Base-by-base conservation (phyloP, 2,113 vertebrate species). In the Willisornis vidua region DNA sequence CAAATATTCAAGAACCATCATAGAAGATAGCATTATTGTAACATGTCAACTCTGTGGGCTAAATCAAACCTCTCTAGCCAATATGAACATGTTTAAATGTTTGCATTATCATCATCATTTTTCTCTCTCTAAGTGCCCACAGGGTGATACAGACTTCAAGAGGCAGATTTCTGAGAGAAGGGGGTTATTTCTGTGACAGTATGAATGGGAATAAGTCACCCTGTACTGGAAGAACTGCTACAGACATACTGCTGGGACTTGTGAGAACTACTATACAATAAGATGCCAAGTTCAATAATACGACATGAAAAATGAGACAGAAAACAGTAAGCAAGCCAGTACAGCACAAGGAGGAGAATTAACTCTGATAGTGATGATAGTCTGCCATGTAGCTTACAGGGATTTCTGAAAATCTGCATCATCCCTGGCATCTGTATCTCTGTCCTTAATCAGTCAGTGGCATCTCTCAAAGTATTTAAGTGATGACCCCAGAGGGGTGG, bases 11-110 rank as follows among this genome's bases (percentile, higher is more conserved):
- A 85, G 59, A 87, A 46, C 57, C 45, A 46, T 90, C 72, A 23
- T 65, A 68, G 80, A 94, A 89, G 33, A 45, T 90, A 77, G 48
- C 37, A 25, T 90, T 77, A 91, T 41, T 92, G 75, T 90, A 91
- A 20, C 31, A 31, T 45, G 51, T 93, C 68, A 88, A 0, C 46
- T n/a, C 57, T 4, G 22, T 81, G 80, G 52, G 52, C 66, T 95
- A 48, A 90, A 91, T 87, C 80, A 93, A 75, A 89, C 61, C 57
- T 67, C 48, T 91, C 67, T 55, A 74, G 79, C 74, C 43, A 63
- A 63, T 19, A 20, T 26, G 67, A 66, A 6, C 19, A 31, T 25
- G 51, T 81, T 86, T 70, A 63, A 92, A 86, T 54, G 5, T 72
- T 39, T 84, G 39, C 16, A 6, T 88, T 58, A n/a, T 67, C 52